phyloP scores from a whole-genome alignment of 2,797 vertebrate genomes.

The Adelosebastes latens region DNA sequence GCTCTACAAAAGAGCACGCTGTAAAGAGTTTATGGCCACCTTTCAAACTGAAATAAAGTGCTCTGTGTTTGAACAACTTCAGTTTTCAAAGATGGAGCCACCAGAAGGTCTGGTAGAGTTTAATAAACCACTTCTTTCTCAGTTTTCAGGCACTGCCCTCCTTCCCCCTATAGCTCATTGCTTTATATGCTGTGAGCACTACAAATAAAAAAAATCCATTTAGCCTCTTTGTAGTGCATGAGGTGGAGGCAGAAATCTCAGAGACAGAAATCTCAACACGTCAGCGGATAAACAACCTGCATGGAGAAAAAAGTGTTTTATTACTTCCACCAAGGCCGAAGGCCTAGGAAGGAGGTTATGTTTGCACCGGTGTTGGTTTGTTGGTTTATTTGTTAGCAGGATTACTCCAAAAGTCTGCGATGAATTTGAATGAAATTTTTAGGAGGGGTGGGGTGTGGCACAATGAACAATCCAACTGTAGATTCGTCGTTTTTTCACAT shows the following conservation, averaged over 20 bases:
- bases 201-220: neutral
- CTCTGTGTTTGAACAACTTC: neutral
- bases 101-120: neutral
- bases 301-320: neutral
- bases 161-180: neutral
- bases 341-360: too few species aligned
- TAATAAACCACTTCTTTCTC: neutral
- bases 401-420: too few species aligned
- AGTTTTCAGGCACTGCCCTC: neutral
- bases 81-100: neutral
- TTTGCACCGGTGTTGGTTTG: too few species aligned
- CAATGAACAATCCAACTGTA: too few species aligned
- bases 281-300: neutral
- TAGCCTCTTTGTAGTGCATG: neutral
- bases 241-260: neutral
- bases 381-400: too few species aligned
- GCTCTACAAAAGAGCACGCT: too few species aligned
- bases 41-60: neutral
- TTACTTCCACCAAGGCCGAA: neutral
- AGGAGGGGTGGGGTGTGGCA: too few species aligned
- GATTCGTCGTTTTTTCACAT: too few species aligned
- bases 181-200: neutral
- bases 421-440: too few species aligned
- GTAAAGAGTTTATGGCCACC: neutral
- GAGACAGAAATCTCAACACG: neutral